phyloP scores from a whole-genome alignment of 2,888 invertebrate genomes.

The Noctua janthina region DNA sequence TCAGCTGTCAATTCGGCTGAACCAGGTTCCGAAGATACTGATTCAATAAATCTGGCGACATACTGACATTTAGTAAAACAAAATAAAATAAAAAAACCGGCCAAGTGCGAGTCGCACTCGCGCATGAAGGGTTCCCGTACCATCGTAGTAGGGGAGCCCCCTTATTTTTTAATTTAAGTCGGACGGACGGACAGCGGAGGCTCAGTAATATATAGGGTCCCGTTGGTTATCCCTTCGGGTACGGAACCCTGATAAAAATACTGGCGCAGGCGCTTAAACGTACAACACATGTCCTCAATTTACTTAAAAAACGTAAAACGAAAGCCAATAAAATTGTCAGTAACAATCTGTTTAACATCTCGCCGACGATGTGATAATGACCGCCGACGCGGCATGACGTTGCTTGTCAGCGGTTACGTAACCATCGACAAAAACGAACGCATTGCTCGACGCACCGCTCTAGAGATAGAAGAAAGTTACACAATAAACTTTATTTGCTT shows the following conservation, averaged over 20 bases:
- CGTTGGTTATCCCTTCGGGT: too few species aligned
- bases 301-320: slow-evolving; percentile 56
- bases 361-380: slow-evolving; percentile 77
- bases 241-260: neutral
- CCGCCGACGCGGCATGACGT: slow-evolving; percentile 75
- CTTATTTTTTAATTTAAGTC: too few species aligned
- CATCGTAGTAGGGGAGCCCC: too few species aligned
- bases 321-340: slow-evolving; percentile 67
- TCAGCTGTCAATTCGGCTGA: neutral
- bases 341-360: slow-evolving; percentile 64
- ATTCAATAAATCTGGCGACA: too few species aligned
- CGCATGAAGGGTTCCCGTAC: too few species aligned
- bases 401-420: slow-evolving; percentile 71
- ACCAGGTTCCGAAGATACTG: neutral
- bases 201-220: too few species aligned
- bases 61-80: too few species aligned
- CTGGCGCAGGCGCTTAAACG: neutral
- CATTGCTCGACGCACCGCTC: slow-evolving; percentile 33
- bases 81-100: too few species aligned
- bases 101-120: too few species aligned
- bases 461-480: slow-evolving; percentile 61
- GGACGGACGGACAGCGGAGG: too few species aligned
- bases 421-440: slow-evolving; percentile 58
- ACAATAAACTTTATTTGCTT: slow-evolving; percentile 64
- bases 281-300: slow-evolving; percentile 17